Evolutionary conservation across 2,113 vertebrate genomes (phyloP).

Genomic region (Sapayoa aenigma): DNA sequence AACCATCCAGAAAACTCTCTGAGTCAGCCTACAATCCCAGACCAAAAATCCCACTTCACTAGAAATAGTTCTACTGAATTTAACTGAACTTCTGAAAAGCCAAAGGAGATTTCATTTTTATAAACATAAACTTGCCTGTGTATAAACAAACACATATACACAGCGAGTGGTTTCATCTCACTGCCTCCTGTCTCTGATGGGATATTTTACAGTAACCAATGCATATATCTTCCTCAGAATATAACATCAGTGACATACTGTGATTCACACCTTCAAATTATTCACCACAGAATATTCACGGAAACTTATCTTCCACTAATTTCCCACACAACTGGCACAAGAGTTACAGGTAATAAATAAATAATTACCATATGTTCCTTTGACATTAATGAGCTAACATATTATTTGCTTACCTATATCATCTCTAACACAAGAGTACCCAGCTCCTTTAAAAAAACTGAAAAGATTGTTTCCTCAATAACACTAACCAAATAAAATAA

Average conservation of each 20-base stretch:
- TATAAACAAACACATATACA: background rate
- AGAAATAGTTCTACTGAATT: background rate
- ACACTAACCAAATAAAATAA: background rate
- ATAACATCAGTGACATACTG: background rate
- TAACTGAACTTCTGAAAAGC: background rate
- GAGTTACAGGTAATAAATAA: background rate
- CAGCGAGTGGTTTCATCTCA: background rate
- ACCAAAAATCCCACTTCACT: background rate
- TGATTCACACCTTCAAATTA: background rate
- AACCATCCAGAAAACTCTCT: background rate
- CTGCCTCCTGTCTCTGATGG: background rate
- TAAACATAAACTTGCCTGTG: background rate
- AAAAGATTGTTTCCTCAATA: background rate
- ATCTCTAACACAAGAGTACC: background rate
- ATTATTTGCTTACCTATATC: background rate
- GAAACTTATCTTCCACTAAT: background rate
- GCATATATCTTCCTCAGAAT: background rate
- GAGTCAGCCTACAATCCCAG: background rate
- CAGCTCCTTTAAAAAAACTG: background rate
- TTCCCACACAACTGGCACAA: background rate
- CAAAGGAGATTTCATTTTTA: background rate
- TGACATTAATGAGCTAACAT: background rate
- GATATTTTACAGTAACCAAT: background rate
- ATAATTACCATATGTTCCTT: background rate
- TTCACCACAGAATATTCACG: background rate